These are phyloP conservation scores for Trichomalopsis sarcophagae DNA, from an alignment of 1,140 invertebrate species.

Conservation along the genomic window DNA sequence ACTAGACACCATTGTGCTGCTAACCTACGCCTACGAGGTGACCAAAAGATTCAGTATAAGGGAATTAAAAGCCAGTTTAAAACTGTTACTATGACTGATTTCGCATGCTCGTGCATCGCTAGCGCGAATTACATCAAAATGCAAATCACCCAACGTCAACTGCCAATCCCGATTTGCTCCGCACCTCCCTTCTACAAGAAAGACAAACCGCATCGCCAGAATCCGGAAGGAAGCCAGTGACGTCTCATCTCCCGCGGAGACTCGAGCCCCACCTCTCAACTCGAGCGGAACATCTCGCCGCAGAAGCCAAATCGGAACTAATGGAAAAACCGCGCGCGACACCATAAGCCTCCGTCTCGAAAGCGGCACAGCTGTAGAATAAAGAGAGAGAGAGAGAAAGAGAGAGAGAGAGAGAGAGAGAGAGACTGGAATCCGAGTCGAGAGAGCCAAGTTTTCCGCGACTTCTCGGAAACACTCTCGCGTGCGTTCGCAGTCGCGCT, in stretches of 20 bases:
- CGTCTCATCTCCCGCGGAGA: too few relatives aligned
- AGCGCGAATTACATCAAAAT: neutral
- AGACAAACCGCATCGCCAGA: neutral
- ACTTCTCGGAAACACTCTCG: slow-evolving; percentile 22
- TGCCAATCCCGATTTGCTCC: too few relatives aligned
- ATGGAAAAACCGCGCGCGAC: neutral
- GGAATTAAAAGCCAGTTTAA: too few relatives aligned
- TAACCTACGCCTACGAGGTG: neutral
- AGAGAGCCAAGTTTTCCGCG: neutral
- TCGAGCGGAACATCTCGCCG: neutral
- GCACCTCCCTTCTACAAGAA: too few relatives aligned
- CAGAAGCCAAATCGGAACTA: slow-evolving; percentile 27
- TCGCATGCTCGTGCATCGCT: neutral
- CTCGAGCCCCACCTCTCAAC: neutral
- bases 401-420: slow-evolving; percentile 1
- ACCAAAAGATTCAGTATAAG: neutral
- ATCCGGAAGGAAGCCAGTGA: neutral
- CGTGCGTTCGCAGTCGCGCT: neutral
- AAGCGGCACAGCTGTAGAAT: neutral
- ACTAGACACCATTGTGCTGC: slow-evolving; percentile 12
- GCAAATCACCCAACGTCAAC: too few relatives aligned
- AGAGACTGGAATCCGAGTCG: neutral
- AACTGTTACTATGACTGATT: too few relatives aligned
- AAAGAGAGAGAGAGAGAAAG: neutral
- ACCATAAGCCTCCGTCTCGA: neutral